Percentiles rank a stretch among this genome's conserved stretches.
Evolutionary conservation across 1,140 invertebrate genomes (phyloP).

Genomic region (Wiebesia pumilae): DNA sequence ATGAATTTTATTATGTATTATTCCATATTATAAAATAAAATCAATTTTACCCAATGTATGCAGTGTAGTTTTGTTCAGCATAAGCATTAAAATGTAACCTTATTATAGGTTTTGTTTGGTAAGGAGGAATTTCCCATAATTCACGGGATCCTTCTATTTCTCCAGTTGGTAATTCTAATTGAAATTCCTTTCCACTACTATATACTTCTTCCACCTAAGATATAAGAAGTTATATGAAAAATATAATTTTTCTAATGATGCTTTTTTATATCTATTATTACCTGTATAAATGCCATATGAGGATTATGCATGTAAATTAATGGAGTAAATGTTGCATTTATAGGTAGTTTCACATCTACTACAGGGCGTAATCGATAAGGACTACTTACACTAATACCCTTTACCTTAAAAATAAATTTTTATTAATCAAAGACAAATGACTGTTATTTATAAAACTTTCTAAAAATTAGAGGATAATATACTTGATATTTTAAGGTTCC

Average conservation of each 20-base stretch:
- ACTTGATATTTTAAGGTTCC: constrained; percentile 89
- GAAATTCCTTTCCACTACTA: constrained; percentile 93
- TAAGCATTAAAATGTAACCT: constrained; percentile 86
- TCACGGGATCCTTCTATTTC: constrained; percentile 85
- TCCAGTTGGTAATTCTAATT: constrained; percentile 91
- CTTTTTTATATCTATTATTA: constrained; percentile 68
- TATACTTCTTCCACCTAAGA: constrained; percentile 89
- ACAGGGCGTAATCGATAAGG: constrained; percentile 92
- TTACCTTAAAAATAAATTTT: constrained; percentile 77
- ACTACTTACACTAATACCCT: constrained; percentile 88
- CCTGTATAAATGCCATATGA: constrained; percentile 89
- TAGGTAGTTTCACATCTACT: constrained; percentile 90
- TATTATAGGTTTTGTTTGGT: constrained; percentile 91
- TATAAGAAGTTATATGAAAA: constrained; percentile 57
- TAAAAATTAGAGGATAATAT: constrained; percentile 23
- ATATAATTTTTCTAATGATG: constrained; percentile 6
- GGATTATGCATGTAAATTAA: constrained; percentile 96
- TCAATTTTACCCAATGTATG: constrained; percentile 81
- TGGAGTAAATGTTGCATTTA: constrained; percentile 93
- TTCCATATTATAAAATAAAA: constrained; percentile 44
- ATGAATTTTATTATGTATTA: constrained; percentile 38
- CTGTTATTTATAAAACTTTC: not conserved
- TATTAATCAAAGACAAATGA: constrained; percentile 41
- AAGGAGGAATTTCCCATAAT: constrained; percentile 93
- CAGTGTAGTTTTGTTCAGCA: constrained; percentile 86